A percentile compares a stretch with the other conserved stretches of the same genome.
These are phyloP conservation scores for Papilio aristodemus DNA, from an alignment of 1,140 invertebrate species.

Conservation along the genomic window DNA sequence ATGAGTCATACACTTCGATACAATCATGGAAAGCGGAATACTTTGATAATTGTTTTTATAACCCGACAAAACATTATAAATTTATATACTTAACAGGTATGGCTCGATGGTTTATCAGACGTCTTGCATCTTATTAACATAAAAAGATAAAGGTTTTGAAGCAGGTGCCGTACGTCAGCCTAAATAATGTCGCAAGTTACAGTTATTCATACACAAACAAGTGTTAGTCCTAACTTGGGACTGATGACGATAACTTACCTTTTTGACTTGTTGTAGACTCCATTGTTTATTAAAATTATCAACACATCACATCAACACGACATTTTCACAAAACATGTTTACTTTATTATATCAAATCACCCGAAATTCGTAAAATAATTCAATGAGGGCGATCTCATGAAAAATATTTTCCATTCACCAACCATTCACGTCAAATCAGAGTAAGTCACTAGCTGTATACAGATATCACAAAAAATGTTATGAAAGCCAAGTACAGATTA, in stretches of 20 bases:
- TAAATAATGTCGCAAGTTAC: slow-evolving; percentile 70
- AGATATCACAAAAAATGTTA: slow-evolving; percentile 18
- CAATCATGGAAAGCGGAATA: slow-evolving; percentile 45
- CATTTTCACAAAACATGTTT: slow-evolving; percentile 38
- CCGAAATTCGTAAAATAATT: slow-evolving; percentile 37
- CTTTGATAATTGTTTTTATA: slow-evolving; percentile 21
- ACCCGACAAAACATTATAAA: background rate
- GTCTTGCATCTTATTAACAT: slow-evolving; percentile 1
- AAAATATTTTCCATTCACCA: slow-evolving; percentile 33
- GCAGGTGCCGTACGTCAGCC: slow-evolving; percentile 56
- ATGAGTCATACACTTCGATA: slow-evolving; percentile 64
- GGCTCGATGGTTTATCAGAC: background rate
- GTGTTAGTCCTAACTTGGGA: slow-evolving; percentile 47
- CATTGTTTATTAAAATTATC: slow-evolving; percentile 58
- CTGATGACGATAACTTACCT: slow-evolving; percentile 63
- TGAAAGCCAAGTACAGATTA: background rate
- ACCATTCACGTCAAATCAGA: slow-evolving; percentile 33
- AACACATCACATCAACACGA: slow-evolving; percentile 73
- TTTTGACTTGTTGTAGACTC: slow-evolving; percentile 71
- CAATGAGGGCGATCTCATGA: slow-evolving; percentile 35
- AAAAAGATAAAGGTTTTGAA: slow-evolving; percentile 35
- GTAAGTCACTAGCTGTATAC: slow-evolving; percentile 30
- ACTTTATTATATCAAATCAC: slow-evolving; percentile 35
- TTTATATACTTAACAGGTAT: background rate
- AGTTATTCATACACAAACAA: slow-evolving; percentile 79